Conservation (phyloP, 35 echinoderm and acorn worm species). For the Strongylocentrotus purpuratus region DNA sequence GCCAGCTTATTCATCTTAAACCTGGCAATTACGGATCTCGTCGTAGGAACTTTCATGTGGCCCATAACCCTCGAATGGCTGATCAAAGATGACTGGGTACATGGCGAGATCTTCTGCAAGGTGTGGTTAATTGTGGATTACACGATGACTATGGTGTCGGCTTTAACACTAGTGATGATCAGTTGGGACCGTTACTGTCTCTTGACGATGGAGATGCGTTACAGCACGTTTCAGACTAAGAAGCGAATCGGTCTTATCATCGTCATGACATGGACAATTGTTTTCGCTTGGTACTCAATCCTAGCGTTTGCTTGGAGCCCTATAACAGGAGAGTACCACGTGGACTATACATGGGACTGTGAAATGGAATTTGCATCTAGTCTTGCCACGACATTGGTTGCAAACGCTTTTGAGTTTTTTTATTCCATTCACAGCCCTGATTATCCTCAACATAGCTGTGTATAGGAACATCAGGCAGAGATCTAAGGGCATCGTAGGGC, state of each 20-base stretch:
- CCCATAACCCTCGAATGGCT: not conserved
- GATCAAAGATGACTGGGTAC: constrained; percentile 26
- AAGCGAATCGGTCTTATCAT: constrained; percentile 9
- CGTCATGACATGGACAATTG: not conserved
- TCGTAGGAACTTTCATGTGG: constrained; percentile 41
- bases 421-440: not conserved
- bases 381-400: not conserved
- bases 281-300: not conserved
- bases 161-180: not conserved
- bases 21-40: constrained; percentile 44
- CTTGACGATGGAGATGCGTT: constrained; percentile 30
- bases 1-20: constrained; percentile 51
- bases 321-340: not conserved
- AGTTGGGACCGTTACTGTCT: constrained; percentile 52
- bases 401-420: constrained; percentile 10
- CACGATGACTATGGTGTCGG: constrained; percentile 16
- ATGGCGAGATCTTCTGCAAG: constrained; percentile 35
- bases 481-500: not conserved
- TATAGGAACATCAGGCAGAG: not conserved
- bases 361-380: constrained; percentile 46
- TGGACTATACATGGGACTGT: constrained; percentile 39
- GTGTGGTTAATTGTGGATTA: constrained; percentile 40
- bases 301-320: constrained; percentile 37
- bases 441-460: not conserved
- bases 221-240: constrained; percentile 38